Conservation (phyloP, 2,888 invertebrate species). For the Anoplius nigerrimus region DNA sequence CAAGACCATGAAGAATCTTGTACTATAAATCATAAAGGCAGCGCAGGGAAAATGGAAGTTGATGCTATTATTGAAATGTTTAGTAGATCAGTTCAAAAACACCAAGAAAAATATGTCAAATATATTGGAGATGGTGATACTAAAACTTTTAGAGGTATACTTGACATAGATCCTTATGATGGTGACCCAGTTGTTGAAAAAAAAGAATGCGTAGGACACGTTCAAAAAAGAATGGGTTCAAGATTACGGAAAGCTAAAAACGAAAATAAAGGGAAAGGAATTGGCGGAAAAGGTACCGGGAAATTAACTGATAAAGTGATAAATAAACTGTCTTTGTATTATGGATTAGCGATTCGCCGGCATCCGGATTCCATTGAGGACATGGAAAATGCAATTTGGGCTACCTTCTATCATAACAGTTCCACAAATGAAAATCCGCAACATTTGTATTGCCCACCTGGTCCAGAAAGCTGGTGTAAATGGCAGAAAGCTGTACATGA, state of each 20-base stretch:
- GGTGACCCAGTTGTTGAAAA: no score
- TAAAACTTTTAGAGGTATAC: background rate
- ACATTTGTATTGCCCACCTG: background rate
- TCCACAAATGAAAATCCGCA: background rate
- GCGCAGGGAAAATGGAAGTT: constrained; percentile 2
- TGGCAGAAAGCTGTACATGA: background rate
- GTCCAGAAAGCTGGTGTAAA: background rate
- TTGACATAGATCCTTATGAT: background rate
- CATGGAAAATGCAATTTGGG: background rate
- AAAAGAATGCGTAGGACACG: background rate
- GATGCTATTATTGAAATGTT: background rate
- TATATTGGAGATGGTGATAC: background rate
- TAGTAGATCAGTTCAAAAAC: background rate
- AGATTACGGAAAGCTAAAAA: background rate
- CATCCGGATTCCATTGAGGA: background rate
- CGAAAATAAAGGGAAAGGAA: background rate
- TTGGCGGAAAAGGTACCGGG: background rate
- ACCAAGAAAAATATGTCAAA: background rate
- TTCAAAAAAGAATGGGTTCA: background rate
- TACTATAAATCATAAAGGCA: constrained; percentile 6
- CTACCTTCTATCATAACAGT: background rate
- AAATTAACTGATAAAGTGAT: constrained; percentile 4
- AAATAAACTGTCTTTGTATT: background rate
- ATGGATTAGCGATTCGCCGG: background rate
- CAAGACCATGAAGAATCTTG: background rate